phyloP scores from a whole-genome alignment of 2,888 invertebrate species.

The Drosophila merina region DNA sequence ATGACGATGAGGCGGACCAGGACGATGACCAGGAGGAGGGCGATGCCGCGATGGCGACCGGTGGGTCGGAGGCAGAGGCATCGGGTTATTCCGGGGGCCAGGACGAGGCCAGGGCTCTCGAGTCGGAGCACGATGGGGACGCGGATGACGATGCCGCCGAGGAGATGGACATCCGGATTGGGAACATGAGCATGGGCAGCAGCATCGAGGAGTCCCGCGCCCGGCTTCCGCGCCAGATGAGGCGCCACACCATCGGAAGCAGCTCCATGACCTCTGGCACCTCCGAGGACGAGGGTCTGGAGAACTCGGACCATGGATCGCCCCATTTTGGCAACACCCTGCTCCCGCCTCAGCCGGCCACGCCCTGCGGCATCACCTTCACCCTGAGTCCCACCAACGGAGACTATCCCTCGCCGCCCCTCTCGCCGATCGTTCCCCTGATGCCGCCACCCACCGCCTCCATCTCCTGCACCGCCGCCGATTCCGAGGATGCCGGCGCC shows the following conservation, averaged over 20 bases:
- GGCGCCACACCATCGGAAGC: slow-evolving; percentile 81
- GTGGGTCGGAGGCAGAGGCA: slow-evolving; percentile 12
- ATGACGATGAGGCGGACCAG: slow-evolving; percentile 81
- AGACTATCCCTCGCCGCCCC: slow-evolving; percentile 83
- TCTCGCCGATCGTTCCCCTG: slow-evolving; percentile 63
- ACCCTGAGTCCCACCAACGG: slow-evolving; percentile 86
- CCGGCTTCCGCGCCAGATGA: slow-evolving; percentile 75
- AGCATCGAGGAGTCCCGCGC: slow-evolving; percentile 79
- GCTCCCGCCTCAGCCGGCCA: slow-evolving; percentile 83
- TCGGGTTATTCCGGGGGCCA: slow-evolving; percentile 11
- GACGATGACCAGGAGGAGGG: slow-evolving; percentile 80
- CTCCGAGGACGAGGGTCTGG: slow-evolving; percentile 84
- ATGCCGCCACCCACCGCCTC: slow-evolving; percentile 16
- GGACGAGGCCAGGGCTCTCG: slow-evolving; percentile 28
- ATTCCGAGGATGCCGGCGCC: slow-evolving; percentile 70
- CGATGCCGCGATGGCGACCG: slow-evolving; percentile 28
- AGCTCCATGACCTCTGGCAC: slow-evolving; percentile 79
- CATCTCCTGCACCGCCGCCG: slow-evolving; percentile 41
- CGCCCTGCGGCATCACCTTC: slow-evolving; percentile 87
- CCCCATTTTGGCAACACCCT: slow-evolving; percentile 84
- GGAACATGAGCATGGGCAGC: slow-evolving; percentile 69
- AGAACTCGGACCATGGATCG: slow-evolving; percentile 84
- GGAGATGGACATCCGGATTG: slow-evolving; percentile 77
- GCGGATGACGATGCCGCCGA: slow-evolving; percentile 65
- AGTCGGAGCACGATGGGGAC: slow-evolving; percentile 36